A percentile compares a stretch with the other conserved stretches of the same genome.
phyloP scores from a whole-genome alignment of 2,113 vertebrate genomes.

The Rhabdomys dilectus region DNA sequence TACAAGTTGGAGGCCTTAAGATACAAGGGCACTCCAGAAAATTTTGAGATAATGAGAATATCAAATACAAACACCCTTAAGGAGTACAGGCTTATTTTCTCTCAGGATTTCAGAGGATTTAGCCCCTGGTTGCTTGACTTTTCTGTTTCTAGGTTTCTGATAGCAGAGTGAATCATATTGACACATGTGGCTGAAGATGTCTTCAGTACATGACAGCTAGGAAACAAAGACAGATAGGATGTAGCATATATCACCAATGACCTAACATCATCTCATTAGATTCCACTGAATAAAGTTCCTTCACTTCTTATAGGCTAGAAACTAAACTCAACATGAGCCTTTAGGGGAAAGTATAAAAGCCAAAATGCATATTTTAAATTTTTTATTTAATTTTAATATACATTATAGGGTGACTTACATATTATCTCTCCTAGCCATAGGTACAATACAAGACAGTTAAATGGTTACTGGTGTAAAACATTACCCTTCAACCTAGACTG shows the following conservation, averaged over 20 bases:
- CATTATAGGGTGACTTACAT: too few species aligned
- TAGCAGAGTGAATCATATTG: too few species aligned
- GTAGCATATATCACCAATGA: background rate
- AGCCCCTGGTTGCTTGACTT: background rate
- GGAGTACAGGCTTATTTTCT: background rate
- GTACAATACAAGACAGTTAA: too few species aligned
- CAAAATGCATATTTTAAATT: background rate
- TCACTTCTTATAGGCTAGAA: too few species aligned
- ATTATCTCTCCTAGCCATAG: background rate
- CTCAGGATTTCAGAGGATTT: background rate
- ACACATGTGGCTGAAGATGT: background rate
- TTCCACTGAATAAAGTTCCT: background rate
- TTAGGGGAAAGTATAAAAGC: background rate
- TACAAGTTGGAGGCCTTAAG: background rate
- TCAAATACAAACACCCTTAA: background rate
- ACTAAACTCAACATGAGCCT: background rate
- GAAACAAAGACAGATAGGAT: background rate
- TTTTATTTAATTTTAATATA: background rate
- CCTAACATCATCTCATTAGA: background rate
- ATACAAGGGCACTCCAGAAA: background rate
- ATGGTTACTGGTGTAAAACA: background rate
- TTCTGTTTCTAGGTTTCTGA: too few species aligned
- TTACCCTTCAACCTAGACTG: background rate
- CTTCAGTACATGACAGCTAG: background rate
- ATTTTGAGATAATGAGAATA: background rate